Base-by-base conservation (phyloP, 1,140 invertebrate species). In the Cyrtorhinus lividipennis region DNA sequence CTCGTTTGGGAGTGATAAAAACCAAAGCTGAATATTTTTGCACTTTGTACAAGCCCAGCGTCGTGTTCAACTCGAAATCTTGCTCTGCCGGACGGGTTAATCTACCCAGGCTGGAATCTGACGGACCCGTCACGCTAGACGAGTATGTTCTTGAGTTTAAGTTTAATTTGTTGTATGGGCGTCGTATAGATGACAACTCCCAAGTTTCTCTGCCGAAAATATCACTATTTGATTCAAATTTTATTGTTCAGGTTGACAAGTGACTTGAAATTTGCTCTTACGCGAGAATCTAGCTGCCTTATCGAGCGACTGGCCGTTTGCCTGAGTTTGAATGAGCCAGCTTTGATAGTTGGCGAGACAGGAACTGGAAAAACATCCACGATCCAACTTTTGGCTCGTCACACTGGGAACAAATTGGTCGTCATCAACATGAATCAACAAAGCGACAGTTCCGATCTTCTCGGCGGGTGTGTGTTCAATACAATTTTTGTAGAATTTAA, bases 401-500 rank as follows among this genome's bases (percentile, higher is more conserved):
- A 86, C 65, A 84, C 87, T 0, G 85, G 88, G 13, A 83, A 92
- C 66, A 88, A 87, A 71, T 76, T 99, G 13, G 79, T 90, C 45
- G 94, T 98, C 0, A 89, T 99, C n/a, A 99, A 99, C 73, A 91
- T 99, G 87, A 99, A 97, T 73, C 95, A 99, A 73, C 95, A 99
- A 73, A 97, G 91, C 68, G 95, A 99, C 75, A 92, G 88, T 57
- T 83, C 90, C 1, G 96, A 99, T 79, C 78, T 99, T 12, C 77
- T 99, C 1, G 97, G 96, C 68, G 95, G 96, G 74, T 83, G 72
- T 72, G 72, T 66, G 5, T 27, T 44, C n/a, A n/a, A n/a, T n/a
- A n/a, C n/a, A n/a, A n/a, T n/a, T n/a, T n/a, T n/a, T n/a, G n/a
- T n/a, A n/a, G n/a, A n/a, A n/a, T n/a, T n/a, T n/a, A n/a, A n/a